Conservation (phyloP, 2,113 vertebrate species). For the Plotosus lineatus region DNA sequence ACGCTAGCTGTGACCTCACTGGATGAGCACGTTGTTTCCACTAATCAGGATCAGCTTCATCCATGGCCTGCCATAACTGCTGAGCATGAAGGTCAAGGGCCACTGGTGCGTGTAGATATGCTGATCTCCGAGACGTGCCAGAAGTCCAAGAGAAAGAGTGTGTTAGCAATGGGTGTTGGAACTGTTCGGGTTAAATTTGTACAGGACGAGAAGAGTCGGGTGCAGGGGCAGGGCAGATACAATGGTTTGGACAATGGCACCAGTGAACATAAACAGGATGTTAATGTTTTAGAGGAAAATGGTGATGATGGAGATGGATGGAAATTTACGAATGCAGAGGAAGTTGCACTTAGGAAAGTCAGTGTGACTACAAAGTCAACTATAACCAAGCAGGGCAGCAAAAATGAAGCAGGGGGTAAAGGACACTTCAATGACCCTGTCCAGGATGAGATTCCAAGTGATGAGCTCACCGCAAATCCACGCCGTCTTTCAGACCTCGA, state of each 20-base stretch:
- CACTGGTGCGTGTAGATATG: conserved; percentile 88
- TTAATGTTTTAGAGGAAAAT: conserved; percentile 67
- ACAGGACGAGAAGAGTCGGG: conserved; percentile 68
- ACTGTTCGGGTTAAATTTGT: conserved; percentile 84
- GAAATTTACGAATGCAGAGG: conserved; percentile 78
- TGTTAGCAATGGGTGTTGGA: conserved; percentile 85
- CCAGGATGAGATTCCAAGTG: conserved; percentile 78
- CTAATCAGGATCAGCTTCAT: conserved; percentile 73
- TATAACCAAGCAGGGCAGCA: conserved; percentile 66
- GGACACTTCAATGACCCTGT: conserved; percentile 77
- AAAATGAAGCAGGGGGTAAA: conserved; percentile 62
- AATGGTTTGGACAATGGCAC: conserved; percentile 75
- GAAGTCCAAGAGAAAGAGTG: conserved; percentile 92
- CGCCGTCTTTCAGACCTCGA: conserved; percentile 90
- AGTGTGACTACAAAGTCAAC: conserved; percentile 78
- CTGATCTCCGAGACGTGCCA: conserved; percentile 92
- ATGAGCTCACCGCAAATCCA: conserved; percentile 80
- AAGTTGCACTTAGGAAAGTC: conserved; percentile 76
- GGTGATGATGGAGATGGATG: conserved; percentile 73
- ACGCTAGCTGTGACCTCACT: conserved; percentile 81
- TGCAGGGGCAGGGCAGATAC: conserved; percentile 66
- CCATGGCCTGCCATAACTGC: conserved; percentile 83
- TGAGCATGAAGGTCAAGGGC: conserved; percentile 88
- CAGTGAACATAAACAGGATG: conserved; percentile 73
- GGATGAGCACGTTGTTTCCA: conserved; percentile 87